Base-by-base conservation (phyloP, 1,140 invertebrate species). In the Tachypleus tridentatus region DNA sequence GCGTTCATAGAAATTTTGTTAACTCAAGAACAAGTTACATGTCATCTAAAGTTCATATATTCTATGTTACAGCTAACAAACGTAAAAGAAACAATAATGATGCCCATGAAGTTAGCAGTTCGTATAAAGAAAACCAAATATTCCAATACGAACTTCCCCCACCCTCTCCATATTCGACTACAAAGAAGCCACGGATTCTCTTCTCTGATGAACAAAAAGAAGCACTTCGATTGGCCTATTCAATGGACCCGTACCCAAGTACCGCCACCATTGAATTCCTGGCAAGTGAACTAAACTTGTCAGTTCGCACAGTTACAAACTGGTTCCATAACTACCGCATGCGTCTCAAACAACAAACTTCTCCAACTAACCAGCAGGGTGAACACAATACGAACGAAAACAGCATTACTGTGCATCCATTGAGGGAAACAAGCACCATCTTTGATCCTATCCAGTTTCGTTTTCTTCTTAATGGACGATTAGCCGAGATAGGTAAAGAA, bases 251-350 rank as follows among this genome's bases (percentile, higher is more conserved):
- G 0, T 98, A 98, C 75, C 97, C 97, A 0, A 96, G 93, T 74
- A 87, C 95, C 68, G 86, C 87, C 6, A 95, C 92, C 50, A 97
- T 98, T 56, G 96, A 98, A 76, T 94, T 94, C 71, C 80, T 99
- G 62, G 93, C 93, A 9, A 83, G 85, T 29, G 93, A 97, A 76
- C 79, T 99, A 6, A 87, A 85, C 7, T 79, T 99, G n/a, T 91
- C 92, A 3, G 89, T 93, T 7, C 83, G 95, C 69, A 98, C 95
- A 51, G 97, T 99, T 65, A 95, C 92, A 11, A 98, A 98, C 76
- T 99, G 96, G 96, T 98, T 98, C 82, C 96, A 98, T 79, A 99
- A 98, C 76, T 94, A 99, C 77, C 85, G 96, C 64, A 99, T 98
- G 92, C 83, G 96, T 62, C 83, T 97, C 73, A 99, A 99, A 77